phyloP scores from a whole-genome alignment of 2,797 vertebrate species.

The Cossypha heuglini region DNA sequence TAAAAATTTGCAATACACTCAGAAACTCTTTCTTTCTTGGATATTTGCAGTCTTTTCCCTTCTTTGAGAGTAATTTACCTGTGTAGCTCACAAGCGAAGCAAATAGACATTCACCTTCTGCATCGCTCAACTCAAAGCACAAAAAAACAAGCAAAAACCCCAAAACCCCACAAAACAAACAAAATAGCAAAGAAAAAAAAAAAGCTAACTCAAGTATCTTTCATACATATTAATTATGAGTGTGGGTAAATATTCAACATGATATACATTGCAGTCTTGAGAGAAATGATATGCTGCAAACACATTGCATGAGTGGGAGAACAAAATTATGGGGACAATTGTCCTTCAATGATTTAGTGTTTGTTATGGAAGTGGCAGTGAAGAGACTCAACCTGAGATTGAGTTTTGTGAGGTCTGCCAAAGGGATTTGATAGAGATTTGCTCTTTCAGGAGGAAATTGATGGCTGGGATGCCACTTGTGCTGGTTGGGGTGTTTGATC shows the following conservation, averaged over 20 bases:
- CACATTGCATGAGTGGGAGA: not conserved
- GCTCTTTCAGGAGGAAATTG: not conserved
- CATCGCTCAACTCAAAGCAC: not conserved
- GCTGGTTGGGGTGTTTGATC: not conserved
- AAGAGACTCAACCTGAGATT: not conserved
- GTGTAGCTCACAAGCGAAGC: rapidly evolving
- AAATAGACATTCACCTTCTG: rapidly evolving
- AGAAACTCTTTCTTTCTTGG: not conserved
- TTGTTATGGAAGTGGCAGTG: not conserved
- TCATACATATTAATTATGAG: not conserved
- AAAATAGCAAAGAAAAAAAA: not conserved
- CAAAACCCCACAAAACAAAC: not conserved
- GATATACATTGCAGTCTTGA: not conserved
- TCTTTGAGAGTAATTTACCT: not conserved
- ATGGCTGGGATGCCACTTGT: not conserved
- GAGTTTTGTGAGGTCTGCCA: not conserved
- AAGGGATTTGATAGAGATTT: not conserved
- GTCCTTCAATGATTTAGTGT: no score
- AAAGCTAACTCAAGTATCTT: not conserved
- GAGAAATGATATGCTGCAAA: not conserved
- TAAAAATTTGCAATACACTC: not conserved
- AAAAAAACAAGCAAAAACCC: not conserved
- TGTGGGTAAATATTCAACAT: not conserved
- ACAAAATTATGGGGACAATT: not conserved
- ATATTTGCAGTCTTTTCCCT: not conserved